These are phyloP conservation scores for Amblyraja radiata DNA, from an alignment of 2,797 vertebrate species.

Conservation along the genomic window DNA sequence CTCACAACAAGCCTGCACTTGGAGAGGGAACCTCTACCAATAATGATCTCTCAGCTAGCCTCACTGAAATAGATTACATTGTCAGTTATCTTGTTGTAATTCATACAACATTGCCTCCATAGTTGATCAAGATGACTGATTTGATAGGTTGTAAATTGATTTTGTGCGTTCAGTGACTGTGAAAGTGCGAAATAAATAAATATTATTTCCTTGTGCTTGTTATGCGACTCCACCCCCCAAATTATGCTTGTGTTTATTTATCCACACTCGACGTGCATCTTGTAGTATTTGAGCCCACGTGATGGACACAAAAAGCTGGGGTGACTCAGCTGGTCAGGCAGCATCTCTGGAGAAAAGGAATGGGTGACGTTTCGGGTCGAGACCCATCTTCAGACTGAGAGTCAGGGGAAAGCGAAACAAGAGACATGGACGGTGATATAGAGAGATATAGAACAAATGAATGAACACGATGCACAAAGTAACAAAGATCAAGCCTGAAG, in stretches of 20 bases:
- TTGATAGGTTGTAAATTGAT: background rate
- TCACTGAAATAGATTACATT: background rate
- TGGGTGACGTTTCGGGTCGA: too few relatives aligned
- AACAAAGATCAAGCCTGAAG: too few relatives aligned
- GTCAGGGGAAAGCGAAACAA: too few relatives aligned
- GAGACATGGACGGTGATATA: too few relatives aligned
- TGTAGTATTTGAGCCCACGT: background rate
- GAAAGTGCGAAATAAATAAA: background rate
- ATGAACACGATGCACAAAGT: too few relatives aligned
- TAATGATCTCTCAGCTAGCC: background rate
- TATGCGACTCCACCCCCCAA: background rate
- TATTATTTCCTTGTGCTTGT: background rate
- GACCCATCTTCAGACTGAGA: too few relatives aligned
- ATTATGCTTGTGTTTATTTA: background rate
- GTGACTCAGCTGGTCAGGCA: too few relatives aligned
- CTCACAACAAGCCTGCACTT: too few relatives aligned
- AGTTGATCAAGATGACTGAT: too few relatives aligned
- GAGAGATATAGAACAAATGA: too few relatives aligned
- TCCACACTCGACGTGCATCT: background rate
- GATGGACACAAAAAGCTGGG: background rate
- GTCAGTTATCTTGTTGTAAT: background rate
- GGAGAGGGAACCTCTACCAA: background rate
- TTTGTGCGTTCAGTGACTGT: too few relatives aligned
- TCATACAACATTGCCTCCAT: background rate
- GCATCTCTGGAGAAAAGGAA: too few relatives aligned